phyloP scores from a whole-genome alignment of 2,113 vertebrate genomes.

The Oreochromis spilurus region DNA sequence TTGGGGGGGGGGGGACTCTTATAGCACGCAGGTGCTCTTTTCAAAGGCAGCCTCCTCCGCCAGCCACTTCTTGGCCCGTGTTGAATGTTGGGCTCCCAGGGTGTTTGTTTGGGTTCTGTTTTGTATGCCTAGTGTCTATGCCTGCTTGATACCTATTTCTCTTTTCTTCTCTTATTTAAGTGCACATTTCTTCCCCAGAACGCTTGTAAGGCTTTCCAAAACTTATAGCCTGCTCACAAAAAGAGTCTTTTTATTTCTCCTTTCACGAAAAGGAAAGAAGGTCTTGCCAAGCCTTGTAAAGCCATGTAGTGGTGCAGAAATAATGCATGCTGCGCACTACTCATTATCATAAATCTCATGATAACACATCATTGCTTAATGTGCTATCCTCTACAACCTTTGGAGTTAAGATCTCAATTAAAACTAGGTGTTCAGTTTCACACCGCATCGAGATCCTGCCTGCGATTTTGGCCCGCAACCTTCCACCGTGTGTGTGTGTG shows the following conservation, averaged over 20 bases:
- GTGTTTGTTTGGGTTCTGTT: conserved; percentile 63
- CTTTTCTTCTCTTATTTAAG: conserved; percentile 37
- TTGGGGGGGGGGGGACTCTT: conserved; percentile 35
- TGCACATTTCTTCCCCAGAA: neutral
- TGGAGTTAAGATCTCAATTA: neutral
- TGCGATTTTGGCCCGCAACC: neutral
- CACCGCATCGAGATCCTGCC: neutral
- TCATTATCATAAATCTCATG: neutral
- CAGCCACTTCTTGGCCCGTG: conserved; percentile 53
- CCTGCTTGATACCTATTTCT: conserved; percentile 43
- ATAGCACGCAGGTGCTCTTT: conserved; percentile 69
- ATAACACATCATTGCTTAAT: neutral
- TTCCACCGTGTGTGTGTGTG: neutral
- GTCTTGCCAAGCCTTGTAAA: neutral
- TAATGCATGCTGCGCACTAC: neutral
- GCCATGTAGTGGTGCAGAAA: neutral
- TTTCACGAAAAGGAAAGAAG: neutral
- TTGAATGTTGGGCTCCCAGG: conserved; percentile 53
- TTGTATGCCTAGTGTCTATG: conserved; percentile 29
- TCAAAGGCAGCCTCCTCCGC: conserved; percentile 47
- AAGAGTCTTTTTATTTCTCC: neutral
- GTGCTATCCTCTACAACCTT: neutral
- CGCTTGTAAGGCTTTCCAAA: neutral
- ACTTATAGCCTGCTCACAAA: conserved; percentile 32
- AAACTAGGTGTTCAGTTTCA: neutral